These are phyloP conservation scores for Helarctos malayanus DNA, from an alignment of 2,797 vertebrate species.

Conservation along the genomic window DNA sequence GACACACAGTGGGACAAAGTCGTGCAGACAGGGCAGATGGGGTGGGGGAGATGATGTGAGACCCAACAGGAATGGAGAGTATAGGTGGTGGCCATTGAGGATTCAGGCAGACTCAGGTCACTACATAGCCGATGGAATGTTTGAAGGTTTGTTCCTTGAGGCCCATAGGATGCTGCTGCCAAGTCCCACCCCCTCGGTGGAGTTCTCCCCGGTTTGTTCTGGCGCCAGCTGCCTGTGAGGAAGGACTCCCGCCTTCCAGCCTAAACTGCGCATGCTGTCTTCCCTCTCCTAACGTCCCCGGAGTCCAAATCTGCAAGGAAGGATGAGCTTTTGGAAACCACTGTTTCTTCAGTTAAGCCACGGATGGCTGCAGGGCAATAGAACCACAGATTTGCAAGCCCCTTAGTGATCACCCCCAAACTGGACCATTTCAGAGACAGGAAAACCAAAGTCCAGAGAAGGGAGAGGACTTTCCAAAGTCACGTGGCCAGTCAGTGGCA, in stretches of 20 bases:
- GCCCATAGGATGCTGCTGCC: background rate
- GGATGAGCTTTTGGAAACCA: background rate
- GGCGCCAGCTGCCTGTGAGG: background rate
- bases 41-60: background rate
- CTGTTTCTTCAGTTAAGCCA: background rate
- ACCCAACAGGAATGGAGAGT: background rate
- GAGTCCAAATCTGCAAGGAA: background rate
- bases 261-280: background rate
- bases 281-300: background rate
- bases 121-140: background rate
- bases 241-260: background rate
- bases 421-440: background rate
- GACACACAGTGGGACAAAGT: background rate
- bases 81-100: background rate
- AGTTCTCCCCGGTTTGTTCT: background rate
- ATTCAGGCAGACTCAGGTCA: background rate
- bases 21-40: background rate
- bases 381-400: background rate
- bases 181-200: background rate
- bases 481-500: background rate
- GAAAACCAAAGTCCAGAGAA: background rate
- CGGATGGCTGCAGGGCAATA: background rate
- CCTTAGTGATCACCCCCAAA: background rate
- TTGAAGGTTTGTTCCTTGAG: background rate
- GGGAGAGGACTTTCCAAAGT: background rate